Percentiles rank a stretch among this genome's conserved stretches.
phyloP scores from a whole-genome alignment of 2,113 vertebrate species.

The Syngnathus scovelli region DNA sequence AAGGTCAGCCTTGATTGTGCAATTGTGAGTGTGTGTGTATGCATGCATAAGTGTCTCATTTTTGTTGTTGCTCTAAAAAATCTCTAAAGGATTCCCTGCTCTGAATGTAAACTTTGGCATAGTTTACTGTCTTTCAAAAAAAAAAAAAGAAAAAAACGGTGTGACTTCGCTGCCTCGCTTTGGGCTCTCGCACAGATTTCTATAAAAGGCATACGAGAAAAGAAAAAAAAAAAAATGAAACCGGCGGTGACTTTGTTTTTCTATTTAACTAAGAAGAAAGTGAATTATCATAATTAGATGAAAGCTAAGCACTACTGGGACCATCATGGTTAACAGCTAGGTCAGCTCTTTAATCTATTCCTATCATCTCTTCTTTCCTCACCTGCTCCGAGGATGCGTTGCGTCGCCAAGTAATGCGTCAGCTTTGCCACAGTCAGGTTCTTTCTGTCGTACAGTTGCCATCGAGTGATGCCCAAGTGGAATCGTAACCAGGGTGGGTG shows the following conservation, averaged over 20 bases:
- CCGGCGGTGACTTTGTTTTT: not conserved
- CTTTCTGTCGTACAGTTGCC: slow-evolving; percentile 71
- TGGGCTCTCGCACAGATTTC: slow-evolving; percentile 18
- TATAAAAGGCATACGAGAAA: slow-evolving; percentile 9
- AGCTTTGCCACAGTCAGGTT: slow-evolving; percentile 63
- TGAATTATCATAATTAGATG: slow-evolving; percentile 4
- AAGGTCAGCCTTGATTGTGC: not conserved
- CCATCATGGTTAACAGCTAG: not conserved
- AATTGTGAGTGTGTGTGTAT: not conserved
- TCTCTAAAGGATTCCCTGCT: slow-evolving; percentile 4
- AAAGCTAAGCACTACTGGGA: not conserved
- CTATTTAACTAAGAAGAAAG: slow-evolving; percentile 13
- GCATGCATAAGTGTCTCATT: not conserved
- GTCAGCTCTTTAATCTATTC: slow-evolving; percentile 5
- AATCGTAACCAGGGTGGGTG: slow-evolving; percentile 76
- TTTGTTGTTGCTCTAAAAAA: not conserved
- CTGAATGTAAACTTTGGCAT: slow-evolving; percentile 27
- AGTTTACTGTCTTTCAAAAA: slow-evolving; percentile 2
- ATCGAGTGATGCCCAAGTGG: slow-evolving; percentile 76
- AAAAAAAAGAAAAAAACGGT: not conserved
- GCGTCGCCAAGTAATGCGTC: slow-evolving; percentile 65
- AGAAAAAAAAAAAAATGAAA: slow-evolving; percentile 11
- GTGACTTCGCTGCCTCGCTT: slow-evolving; percentile 7
- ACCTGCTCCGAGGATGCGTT: slow-evolving; percentile 67
- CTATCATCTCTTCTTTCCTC: slow-evolving; percentile 15